These are phyloP conservation scores for Seriola quinqueradiata DNA, from an alignment of 2,113 vertebrate species.

Conservation along the genomic window DNA sequence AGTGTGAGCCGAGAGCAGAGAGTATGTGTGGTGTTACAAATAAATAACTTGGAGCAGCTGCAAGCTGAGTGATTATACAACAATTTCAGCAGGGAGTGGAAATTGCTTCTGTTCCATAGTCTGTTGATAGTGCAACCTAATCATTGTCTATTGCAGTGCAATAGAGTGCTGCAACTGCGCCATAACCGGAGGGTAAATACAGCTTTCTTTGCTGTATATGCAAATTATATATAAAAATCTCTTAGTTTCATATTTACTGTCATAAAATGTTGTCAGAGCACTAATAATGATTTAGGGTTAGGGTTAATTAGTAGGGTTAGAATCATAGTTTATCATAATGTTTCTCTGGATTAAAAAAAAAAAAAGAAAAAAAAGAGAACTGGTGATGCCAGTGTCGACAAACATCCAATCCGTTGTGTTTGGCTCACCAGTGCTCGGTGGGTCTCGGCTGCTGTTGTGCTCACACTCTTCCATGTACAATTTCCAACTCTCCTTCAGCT, in stretches of 20 bases:
- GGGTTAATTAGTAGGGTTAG: too few species aligned
- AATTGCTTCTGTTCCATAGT: slow-evolving; percentile 8
- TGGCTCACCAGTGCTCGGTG: slow-evolving; percentile 73
- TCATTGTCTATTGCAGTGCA: not conserved
- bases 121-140: not conserved
- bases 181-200: not conserved
- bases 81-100: slow-evolving; percentile 21
- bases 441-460: slow-evolving; percentile 78
- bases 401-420: not conserved
- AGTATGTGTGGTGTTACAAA: slow-evolving; percentile 12
- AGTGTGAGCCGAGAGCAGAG: not conserved
- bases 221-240: not conserved
- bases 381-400: not conserved
- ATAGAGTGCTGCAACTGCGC: not conserved
- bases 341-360: not conserved
- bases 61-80: slow-evolving; percentile 15
- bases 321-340: not conserved
- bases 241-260: not conserved
- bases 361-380: not conserved
- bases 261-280: slow-evolving; percentile 6
- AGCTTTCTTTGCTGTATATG: not conserved
- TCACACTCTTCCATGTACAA: slow-evolving; percentile 81
- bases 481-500: slow-evolving; percentile 78
- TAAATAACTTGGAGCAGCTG: slow-evolving; percentile 4
- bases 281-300: not conserved